Evolutionary conservation across 1,140 invertebrate species (phyloP).

Genomic region (Neocloeon triangulifer): DNA sequence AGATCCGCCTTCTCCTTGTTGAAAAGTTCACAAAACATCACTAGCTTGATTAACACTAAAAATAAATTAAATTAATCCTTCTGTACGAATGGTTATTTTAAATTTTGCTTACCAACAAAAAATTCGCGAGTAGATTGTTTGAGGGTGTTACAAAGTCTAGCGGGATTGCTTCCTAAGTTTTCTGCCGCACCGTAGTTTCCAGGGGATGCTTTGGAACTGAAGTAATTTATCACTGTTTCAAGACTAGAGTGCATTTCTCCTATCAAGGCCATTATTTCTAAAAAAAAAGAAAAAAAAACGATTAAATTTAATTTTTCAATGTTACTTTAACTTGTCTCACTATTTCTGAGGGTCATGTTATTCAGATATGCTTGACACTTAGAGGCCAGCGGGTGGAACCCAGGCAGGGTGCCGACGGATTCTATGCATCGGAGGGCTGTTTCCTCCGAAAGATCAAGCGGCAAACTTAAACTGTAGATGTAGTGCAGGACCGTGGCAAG

Average conservation of each 20-base stretch:
- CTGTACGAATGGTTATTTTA: too few species aligned
- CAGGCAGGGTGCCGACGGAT: constrained; percentile 20
- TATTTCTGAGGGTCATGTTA: constrained; percentile 34
- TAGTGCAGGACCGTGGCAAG: constrained; percentile 32
- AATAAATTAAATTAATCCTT: constrained; percentile 8
- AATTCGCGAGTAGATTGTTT: constrained; percentile 31
- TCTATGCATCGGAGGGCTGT: constrained; percentile 28
- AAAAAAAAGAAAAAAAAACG: constrained; percentile 11
- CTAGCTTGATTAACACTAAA: constrained; percentile 23
- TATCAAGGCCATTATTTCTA: constrained; percentile 34
- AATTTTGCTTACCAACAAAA: constrained; percentile 28
- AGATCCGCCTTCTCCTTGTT: constrained; percentile 27
- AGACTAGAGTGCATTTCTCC: constrained; percentile 33
- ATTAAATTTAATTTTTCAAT: neutral
- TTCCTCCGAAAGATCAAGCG: constrained; percentile 25
- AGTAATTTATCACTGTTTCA: constrained; percentile 29
- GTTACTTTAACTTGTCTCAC: too few species aligned
- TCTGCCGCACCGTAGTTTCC: constrained; percentile 6
- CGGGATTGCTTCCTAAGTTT: constrained; percentile 19
- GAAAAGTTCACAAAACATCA: constrained; percentile 35
- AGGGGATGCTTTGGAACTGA: constrained; percentile 16
- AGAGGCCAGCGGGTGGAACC: constrained; percentile 25
- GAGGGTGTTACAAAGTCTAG: constrained; percentile 29
- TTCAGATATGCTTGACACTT: constrained; percentile 32
- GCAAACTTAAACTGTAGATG: constrained; percentile 37